Evolutionary conservation across 2,888 invertebrate species (phyloP).

Genomic region (Chydorus sphaericus): DNA sequence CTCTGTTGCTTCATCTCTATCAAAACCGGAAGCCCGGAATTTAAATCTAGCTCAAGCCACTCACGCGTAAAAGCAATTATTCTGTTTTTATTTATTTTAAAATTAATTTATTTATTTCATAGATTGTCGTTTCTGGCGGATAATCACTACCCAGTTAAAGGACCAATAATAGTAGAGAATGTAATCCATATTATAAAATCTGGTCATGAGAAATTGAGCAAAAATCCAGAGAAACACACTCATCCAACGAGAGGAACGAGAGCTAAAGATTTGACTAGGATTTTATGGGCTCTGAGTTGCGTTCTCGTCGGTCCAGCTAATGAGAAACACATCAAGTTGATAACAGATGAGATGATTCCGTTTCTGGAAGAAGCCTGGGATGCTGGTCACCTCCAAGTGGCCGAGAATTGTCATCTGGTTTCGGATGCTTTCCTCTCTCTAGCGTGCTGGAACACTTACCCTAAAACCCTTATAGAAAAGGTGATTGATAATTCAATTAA

Average conservation of each 20-base stretch:
- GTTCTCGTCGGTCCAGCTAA: no score
- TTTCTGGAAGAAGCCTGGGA: not conserved
- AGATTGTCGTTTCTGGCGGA: not conserved
- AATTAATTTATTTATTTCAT: no score
- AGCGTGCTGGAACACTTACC: conserved; percentile 8
- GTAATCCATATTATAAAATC: not conserved
- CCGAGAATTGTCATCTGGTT: not conserved
- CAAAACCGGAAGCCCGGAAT: not conserved
- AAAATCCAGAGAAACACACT: not conserved
- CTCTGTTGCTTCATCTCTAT: not conserved
- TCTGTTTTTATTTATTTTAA: not conserved
- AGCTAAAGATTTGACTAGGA: conserved; percentile 10
- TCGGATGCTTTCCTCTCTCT: conserved; percentile 7
- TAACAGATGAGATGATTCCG: not conserved
- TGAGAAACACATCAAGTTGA: no score
- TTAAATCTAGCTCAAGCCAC: not conserved
- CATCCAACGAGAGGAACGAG: conserved; percentile 9
- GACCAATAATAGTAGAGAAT: not conserved
- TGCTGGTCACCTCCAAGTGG: not conserved
- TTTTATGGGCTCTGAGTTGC: conserved; percentile 9
- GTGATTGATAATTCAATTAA: no score
- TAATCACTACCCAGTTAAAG: not conserved
- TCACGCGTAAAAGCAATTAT: not conserved
- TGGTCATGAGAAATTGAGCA: not conserved
- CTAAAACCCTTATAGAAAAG: not conserved